phyloP scores from a whole-genome alignment of 2,888 invertebrate genomes.

The Aplocera efformata region DNA sequence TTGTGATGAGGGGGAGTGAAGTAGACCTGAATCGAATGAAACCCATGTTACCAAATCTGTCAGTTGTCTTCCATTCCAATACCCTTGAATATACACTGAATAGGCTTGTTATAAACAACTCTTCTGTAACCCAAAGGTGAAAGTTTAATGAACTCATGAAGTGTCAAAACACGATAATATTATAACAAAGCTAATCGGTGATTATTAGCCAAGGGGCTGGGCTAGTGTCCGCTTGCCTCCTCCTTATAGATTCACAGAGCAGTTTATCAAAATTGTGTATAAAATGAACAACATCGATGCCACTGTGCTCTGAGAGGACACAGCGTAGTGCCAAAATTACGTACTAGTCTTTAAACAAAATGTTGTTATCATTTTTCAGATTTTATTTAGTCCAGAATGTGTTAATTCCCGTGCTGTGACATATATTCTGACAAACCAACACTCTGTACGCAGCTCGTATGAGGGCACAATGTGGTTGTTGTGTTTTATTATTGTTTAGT shows the following conservation, averaged over 20 bases:
- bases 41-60: conserved; percentile 17
- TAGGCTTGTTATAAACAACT: no score
- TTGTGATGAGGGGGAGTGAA: conserved; percentile 22
- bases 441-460: conserved; percentile 49
- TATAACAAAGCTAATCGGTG: no score
- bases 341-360: conserved; percentile 77
- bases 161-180: neutral
- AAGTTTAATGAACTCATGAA: no score
- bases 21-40: conserved; percentile 1
- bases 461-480: conserved; percentile 56
- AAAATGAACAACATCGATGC: conserved; percentile 72
- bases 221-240: conserved; percentile 19
- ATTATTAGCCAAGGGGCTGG: no score
- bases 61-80: conserved; percentile 16
- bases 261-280: conserved; percentile 46
- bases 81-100: neutral
- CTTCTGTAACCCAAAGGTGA: no score
- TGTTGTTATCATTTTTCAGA: conserved; percentile 79
- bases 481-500: conserved; percentile 36
- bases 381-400: conserved; percentile 80
- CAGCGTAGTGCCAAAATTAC: conserved; percentile 80
- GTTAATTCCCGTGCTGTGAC: conserved; percentile 79
- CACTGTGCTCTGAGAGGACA: conserved; percentile 61
- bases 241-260: conserved; percentile 55
- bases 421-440: conserved; percentile 74